These are phyloP conservation scores for Sebastes fasciatus DNA, from an alignment of 2,113 vertebrate genomes.

Conservation along the genomic window DNA sequence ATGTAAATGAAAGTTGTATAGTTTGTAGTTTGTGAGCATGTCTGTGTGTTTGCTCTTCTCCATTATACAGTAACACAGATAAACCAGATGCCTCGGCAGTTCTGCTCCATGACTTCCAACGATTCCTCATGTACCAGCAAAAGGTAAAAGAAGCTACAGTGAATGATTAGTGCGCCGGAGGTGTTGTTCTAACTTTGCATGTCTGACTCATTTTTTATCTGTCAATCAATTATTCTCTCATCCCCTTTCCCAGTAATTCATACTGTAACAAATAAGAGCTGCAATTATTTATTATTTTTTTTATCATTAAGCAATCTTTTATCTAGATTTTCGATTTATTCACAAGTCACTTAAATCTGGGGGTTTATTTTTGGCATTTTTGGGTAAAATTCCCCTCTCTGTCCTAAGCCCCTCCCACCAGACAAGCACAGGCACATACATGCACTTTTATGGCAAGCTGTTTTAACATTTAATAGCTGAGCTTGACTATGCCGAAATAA, in stretches of 20 bases:
- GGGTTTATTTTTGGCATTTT: too few relatives aligned
- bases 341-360: too few relatives aligned
- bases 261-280: too few relatives aligned
- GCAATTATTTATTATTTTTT: background rate
- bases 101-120: slow-evolving; percentile 93
- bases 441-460: too few relatives aligned
- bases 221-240: background rate
- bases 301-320: background rate
- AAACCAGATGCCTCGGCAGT: slow-evolving; percentile 90
- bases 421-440: too few relatives aligned
- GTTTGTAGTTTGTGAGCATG: background rate
- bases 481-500: too few relatives aligned
- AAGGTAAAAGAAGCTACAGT: slow-evolving; percentile 81
- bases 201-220: background rate
- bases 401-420: too few relatives aligned
- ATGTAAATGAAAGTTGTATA: background rate
- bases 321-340: background rate
- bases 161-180: background rate
- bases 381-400: too few relatives aligned
- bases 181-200: slow-evolving; percentile 3
- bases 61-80: slow-evolving; percentile 88
- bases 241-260: background rate
- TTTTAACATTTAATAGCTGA: too few relatives aligned
- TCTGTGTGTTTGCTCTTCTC: slow-evolving; percentile 9
- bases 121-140: slow-evolving; percentile 92